Evolutionary conservation across 2,888 invertebrate species (phyloP), one percentile per base, ranked within the genome.

Genomic region (Synanthedon tipuliformis): DNA sequence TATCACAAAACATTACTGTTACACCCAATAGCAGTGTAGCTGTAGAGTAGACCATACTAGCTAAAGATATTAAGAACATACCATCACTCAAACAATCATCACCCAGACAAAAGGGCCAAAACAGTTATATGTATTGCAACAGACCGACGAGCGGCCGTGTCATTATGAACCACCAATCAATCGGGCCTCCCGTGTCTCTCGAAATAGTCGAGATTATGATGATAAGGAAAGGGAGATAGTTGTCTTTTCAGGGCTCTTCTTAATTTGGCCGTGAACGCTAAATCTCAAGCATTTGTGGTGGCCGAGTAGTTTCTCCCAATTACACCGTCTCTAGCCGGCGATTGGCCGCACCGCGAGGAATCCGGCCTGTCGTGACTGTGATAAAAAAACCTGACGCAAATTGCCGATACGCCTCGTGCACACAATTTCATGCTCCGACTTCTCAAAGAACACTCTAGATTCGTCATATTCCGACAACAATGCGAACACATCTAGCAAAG

Each of bases 401-500:
- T 87, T 81, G 82, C 75, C 82, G 87, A 85, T 85, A 85, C 85
- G 86, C 80, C 81, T 83, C 82, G 82, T 78, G 85, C 81, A 83
- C 87, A 84, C 84, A 85, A 86, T 86, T 87, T 85, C 84, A 86
- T 84, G 86, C 79, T 73, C 75, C 71, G 75, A 64, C 75, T 78
- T 81, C 73, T 72, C 65, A 67, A 61, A 75, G 83, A 84, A 79
- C 73, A 73, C 71, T 76, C 78, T 73, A 79, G 80, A 84, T 83
- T 84, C 79, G 81, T 83, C 84, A 85, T 83, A 85, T 67, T 67
- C 77, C 71, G 71, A 76, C 74, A 75, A 75, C 63, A 68, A 69
- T 61, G 59, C 58, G 65, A 62, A 56, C 61, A 65, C 61, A 67
- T 65, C 63, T 62, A 52, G 62, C 65, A 62, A 59, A 57, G 57